phyloP scores from a whole-genome alignment of 2,797 vertebrate genomes.

The Myotis daubentonii region DNA sequence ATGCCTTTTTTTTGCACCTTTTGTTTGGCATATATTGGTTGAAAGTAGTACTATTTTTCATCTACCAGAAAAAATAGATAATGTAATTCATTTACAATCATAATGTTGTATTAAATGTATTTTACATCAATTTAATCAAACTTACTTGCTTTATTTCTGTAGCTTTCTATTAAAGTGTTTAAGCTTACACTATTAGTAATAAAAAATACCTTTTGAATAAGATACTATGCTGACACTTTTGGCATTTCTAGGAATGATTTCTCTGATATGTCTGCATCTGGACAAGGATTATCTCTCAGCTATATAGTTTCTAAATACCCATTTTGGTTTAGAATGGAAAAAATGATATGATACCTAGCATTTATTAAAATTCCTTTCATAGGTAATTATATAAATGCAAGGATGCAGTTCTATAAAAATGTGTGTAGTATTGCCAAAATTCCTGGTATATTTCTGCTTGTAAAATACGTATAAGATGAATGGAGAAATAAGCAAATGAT shows the following conservation, averaged over 20 bases:
- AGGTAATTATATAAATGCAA: not conserved
- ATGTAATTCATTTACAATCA: constrained; percentile 75
- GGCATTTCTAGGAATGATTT: constrained; percentile 63
- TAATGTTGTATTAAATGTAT: constrained; percentile 78
- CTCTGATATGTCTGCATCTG: constrained; percentile 38
- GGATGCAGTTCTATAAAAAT: not conserved
- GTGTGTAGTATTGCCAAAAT: not conserved
- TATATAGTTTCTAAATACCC: not conserved
- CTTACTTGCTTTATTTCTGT: constrained; percentile 55
- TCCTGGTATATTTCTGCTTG: not conserved
- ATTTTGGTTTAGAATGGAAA: not conserved
- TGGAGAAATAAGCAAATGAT: not conserved
- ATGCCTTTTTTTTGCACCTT: constrained; percentile 72
- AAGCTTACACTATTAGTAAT: constrained; percentile 65
- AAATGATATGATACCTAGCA: not conserved
- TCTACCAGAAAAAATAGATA: constrained; percentile 70
- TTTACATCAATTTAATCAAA: constrained; percentile 73
- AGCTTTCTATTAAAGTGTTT: constrained; percentile 63
- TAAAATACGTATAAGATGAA: not conserved
- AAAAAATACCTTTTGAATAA: constrained; percentile 75
- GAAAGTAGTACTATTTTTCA: constrained; percentile 79
- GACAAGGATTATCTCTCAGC: constrained; percentile 19
- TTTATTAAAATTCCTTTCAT: not conserved
- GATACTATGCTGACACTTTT: constrained; percentile 48
- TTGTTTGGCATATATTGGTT: constrained; percentile 74